phyloP scores from a whole-genome alignment of 1,140 invertebrate species.

The Lethocerus indicus region DNA sequence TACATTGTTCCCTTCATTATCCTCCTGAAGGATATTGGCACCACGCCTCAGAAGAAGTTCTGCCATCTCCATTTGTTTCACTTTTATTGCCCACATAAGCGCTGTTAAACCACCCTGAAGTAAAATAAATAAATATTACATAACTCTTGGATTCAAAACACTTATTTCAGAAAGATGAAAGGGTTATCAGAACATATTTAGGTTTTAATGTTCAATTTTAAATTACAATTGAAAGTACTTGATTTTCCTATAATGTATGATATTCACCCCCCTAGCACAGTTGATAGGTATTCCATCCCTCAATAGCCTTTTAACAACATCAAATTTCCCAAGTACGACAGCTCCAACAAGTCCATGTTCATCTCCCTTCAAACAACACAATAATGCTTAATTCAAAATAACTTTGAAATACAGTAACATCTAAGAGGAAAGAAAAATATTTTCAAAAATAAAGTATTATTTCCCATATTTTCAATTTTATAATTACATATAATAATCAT shows the following conservation, averaged over 20 bases:
- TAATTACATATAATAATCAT: too few species aligned
- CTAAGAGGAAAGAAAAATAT: too few species aligned
- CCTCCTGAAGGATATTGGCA: slow-evolving; percentile 21
- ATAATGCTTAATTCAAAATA: too few species aligned
- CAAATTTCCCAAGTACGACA: slow-evolving; percentile 19
- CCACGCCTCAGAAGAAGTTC: slow-evolving; percentile 21
- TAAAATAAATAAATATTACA: not conserved
- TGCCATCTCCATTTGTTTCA: slow-evolving; percentile 23
- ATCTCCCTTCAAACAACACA: too few species aligned
- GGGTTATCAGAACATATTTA: too few species aligned
- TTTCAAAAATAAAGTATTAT: too few species aligned
- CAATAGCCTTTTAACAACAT: slow-evolving; percentile 18
- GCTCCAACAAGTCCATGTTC: slow-evolving; percentile 15
- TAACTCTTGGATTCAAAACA: not conserved
- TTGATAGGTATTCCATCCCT: slow-evolving; percentile 17
- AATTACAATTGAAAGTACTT: not conserved
- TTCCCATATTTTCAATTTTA: too few species aligned
- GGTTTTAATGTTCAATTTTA: not conserved
- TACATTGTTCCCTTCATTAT: slow-evolving; percentile 22
- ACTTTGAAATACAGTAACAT: too few species aligned
- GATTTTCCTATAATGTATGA: not conserved
- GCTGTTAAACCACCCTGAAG: slow-evolving; percentile 21
- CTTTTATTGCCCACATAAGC: slow-evolving; percentile 24
- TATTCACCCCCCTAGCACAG: slow-evolving; percentile 11
- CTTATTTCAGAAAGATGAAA: not conserved